Evolutionary conservation across 2,797 vertebrate genomes (phyloP), one percentile per base, ranked within the genome.

Genomic region (Chiroxiphia lanceolata): DNA sequence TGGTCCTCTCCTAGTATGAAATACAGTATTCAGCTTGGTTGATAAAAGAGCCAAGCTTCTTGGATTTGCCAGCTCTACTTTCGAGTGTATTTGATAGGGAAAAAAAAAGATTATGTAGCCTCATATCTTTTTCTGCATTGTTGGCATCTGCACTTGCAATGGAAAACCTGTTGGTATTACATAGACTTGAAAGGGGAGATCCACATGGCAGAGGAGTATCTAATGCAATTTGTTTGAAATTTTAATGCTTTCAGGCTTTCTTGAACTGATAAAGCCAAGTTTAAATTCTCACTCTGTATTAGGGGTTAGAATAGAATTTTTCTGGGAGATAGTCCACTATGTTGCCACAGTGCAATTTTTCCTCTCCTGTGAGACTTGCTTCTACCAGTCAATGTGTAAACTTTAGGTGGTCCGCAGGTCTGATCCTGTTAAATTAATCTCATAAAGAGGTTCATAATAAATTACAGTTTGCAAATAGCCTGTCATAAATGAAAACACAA

Each of bases 401-500:
- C 57, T 92, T 95, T 65, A 95, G 92, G 93, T 93, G 93, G 92
- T 93, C 94, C 61, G n/a, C 45, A 87, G 91, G 68, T 89, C 87
- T 94, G 89, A 95, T 92, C 92, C 53, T 89, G 81, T 93, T 96
- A 91, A 92, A 93, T 95, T 89, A 91, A 93, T 92, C 89, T 93
- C 81, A 92, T 96, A 77, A 95, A 90, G 92, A 91, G 59, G 51
- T 94, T 94, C 63, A 75, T 89, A 91, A 93, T 75, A 96, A 95
- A 95, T 96, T 93, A 84, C 48, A 84, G 90, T 94, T 97, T 95
- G 88, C 83, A 94, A 96, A 95, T 95, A 92, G 23, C 67, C 71
- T 95, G 90, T 96, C 96, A 95, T 95, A 97, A 95, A 77, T 77
- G 90, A 90, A 96, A 95, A 95, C 87, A 96, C 61, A 83, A 90